These are phyloP conservation scores for Lissonota sp. DNA, from an alignment of 2,888 invertebrate species.

Conservation along the genomic window DNA sequence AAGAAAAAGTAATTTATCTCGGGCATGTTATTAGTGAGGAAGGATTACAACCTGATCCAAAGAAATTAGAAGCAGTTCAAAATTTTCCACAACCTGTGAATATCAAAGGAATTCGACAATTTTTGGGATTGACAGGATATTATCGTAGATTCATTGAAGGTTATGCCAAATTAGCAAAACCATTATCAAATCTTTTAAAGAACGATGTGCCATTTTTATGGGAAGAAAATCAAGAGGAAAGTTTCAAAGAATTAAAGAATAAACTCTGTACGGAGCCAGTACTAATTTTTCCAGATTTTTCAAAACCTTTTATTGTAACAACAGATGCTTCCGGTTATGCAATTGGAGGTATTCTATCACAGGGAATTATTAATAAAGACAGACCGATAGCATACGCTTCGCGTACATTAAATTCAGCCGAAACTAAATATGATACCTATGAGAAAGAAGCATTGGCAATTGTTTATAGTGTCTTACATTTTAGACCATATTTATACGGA, in stretches of 20 bases:
- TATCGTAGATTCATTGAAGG: constrained; percentile 60
- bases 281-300: constrained; percentile 7
- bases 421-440: constrained; percentile 15
- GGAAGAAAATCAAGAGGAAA: background rate
- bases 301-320: constrained; percentile 41
- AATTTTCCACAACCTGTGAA: constrained; percentile 46
- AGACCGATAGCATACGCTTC: constrained; percentile 41
- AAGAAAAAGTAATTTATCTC: constrained; percentile 52
- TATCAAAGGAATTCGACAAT: constrained; percentile 52
- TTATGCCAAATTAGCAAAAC: constrained; percentile 48
- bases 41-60: constrained; percentile 54
- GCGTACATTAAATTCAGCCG: constrained; percentile 15
- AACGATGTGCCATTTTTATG: constrained; percentile 51
- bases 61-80: constrained; percentile 52
- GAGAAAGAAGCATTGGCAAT: constrained; percentile 14
- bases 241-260: constrained; percentile 57
- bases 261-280: constrained; percentile 46
- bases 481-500: constrained; percentile 74
- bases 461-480: constrained; percentile 66
- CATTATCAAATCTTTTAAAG: constrained; percentile 46
- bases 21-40: constrained; percentile 54
- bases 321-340: constrained; percentile 52
- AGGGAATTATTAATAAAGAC: constrained; percentile 45
- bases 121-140: constrained; percentile 53
- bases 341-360: constrained; percentile 39